Conservation (phyloP, 2,113 vertebrate species). For the Embiotoca jacksoni region DNA sequence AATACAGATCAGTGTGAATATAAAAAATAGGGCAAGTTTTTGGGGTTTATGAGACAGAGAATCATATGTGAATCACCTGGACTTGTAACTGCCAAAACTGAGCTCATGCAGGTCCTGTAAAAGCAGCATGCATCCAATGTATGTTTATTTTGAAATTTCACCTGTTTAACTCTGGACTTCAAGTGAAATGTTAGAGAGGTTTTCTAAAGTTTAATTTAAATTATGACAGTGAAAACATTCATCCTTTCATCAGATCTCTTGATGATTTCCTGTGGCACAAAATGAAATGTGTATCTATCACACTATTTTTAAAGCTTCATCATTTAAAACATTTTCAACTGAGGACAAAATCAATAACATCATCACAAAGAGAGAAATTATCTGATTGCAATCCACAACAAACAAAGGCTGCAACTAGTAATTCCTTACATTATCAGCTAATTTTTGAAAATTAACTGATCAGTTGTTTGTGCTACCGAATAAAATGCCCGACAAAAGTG, state of each 20-base stretch:
- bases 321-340: neutral
- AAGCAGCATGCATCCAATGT: neutral
- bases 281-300: neutral
- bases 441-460: neutral
- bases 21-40: neutral
- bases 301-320: neutral
- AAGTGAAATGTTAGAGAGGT: neutral
- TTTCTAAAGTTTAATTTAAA: neutral
- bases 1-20: neutral
- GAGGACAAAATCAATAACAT: neutral
- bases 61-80: neutral
- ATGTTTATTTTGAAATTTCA: conserved; percentile 17
- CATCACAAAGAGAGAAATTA: neutral
- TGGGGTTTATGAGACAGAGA: neutral
- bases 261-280: neutral
- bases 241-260: conserved; percentile 6
- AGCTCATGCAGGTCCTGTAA: neutral
- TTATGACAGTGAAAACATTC: neutral
- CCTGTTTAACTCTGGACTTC: neutral
- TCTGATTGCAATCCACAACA: neutral
- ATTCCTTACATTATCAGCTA: neutral
- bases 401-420: neutral
- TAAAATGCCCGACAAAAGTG: too few relatives aligned
- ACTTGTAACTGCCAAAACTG: neutral
- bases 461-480: too few relatives aligned